phyloP scores from a whole-genome alignment of 2,113 vertebrate genomes.

The Charina bottae region DNA sequence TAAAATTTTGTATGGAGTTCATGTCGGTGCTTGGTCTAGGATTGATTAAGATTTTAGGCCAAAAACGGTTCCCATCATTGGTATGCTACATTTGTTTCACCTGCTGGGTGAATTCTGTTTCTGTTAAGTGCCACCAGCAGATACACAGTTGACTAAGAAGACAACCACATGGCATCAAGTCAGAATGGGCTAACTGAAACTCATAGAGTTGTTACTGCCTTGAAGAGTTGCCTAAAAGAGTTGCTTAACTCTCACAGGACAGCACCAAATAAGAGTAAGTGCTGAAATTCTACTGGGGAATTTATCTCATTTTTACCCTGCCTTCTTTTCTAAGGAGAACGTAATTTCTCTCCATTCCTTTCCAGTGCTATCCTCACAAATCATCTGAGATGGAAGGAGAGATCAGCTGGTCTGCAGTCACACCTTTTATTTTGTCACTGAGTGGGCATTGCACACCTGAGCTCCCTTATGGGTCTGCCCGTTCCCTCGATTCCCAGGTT shows the following conservation, averaged over 20 bases:
- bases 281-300: background rate
- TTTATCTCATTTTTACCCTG: background rate
- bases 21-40: background rate
- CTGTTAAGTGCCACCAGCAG: background rate
- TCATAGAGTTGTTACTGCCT: background rate
- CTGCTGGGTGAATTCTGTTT: background rate
- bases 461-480: background rate
- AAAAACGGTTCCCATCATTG: background rate
- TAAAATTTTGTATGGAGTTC: background rate
- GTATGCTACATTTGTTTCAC: background rate
- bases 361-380: background rate
- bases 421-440: background rate
- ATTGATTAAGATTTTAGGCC: background rate
- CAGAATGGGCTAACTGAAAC: background rate
- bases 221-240: background rate
- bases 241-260: too few relatives aligned
- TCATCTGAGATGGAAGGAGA: background rate
- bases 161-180: background rate
- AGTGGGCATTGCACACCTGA: background rate
- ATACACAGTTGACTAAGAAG: background rate
- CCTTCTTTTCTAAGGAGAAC: background rate
- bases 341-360: background rate
- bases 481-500: background rate
- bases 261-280: background rate
- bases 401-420: background rate